These are phyloP conservation scores for Coboldia fuscipes DNA, from an alignment of 1,140 invertebrate genomes.

Conservation along the genomic window DNA sequence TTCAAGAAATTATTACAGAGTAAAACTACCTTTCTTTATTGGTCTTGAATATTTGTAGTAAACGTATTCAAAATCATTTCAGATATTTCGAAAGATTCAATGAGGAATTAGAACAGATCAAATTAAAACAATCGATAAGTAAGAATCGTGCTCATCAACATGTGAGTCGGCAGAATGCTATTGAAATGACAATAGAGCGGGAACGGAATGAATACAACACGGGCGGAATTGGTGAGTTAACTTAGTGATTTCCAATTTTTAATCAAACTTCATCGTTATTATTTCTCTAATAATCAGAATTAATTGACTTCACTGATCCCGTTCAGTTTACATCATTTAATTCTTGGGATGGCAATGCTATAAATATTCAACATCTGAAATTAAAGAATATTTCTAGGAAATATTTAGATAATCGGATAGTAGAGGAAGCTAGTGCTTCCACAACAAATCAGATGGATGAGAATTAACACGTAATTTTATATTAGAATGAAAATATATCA, in stretches of 20 bases:
- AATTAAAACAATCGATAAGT: constrained; percentile 48
- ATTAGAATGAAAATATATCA: too few relatives aligned
- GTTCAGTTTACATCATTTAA: constrained; percentile 13
- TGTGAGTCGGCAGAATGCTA: constrained; percentile 46
- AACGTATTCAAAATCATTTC: constrained; percentile 3
- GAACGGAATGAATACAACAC: constrained; percentile 46
- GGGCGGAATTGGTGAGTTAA: constrained; percentile 39
- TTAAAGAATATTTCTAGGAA: constrained; percentile 6
- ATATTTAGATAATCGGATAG: too few relatives aligned
- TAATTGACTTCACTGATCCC: constrained; percentile 18
- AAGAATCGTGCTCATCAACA: constrained; percentile 42
- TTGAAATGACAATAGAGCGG: constrained; percentile 43
- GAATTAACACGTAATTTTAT: too few relatives aligned
- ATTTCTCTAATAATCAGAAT: constrained; percentile 11
- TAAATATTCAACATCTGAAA: constrained; percentile 19
- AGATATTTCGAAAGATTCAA: constrained; percentile 34
- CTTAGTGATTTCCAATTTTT: constrained; percentile 4
- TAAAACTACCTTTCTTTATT: constrained; percentile 18
- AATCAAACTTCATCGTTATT: neutral
- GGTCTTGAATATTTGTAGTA: neutral
- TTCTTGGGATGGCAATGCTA: constrained; percentile 18
- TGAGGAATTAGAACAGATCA: constrained; percentile 54
- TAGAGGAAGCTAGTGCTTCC: too few relatives aligned
- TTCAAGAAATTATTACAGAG: constrained; percentile 30
- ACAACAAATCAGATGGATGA: too few relatives aligned